Base-by-base conservation (phyloP, 2,797 vertebrate species). In the Odontamblyopus rebecca region DNA sequence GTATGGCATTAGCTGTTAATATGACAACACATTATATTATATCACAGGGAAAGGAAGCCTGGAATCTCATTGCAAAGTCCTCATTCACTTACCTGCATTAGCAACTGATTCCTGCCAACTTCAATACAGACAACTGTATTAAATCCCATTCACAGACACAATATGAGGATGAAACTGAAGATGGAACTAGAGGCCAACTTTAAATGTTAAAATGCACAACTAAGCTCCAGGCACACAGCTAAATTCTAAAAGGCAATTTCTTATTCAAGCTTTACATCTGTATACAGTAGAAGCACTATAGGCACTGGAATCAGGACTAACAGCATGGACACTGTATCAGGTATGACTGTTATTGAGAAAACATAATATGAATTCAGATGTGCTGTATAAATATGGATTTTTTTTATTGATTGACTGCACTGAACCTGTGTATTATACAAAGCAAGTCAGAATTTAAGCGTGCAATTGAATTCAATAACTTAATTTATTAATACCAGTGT, bases 401-500 rank as follows among this genome's bases (percentile, higher is more conserved):
- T 29, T 29, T 50, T 27, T 50, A 29, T 53, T n/a, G 8, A 67
- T 3, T 19, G 6, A 51, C 41, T 50, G 35, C 35, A 38, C 35
- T 38, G 35, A 38, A 38, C 7, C 35, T 38, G 35, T 38, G 38
- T 32, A 61, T 32, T 18, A 32, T 23, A 61, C 27, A 66, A 66
- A 69, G 57, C 2, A 29, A 6, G 63, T 13, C 23, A 0, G 27
- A 41, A 64, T 74, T 73, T 50, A 76, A 72, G 53, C 8, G 41
- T 61, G 65, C 73, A 70, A 18, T 51, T 48, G 48, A 80, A 81
- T 79, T 76, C 41, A 7, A 63, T 69, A 69, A 78, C 87, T 71
- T 75, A 76, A 90, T 88, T 83, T 76, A 89, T 86, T 41, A 82
- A 82, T 67, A 71, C 68, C 53, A 76, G 59, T 61, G 68, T 74